Evolutionary conservation across 2,888 invertebrate species (phyloP), one percentile per base, ranked within the genome.

Genomic region (Eretmocerus hayati): DNA sequence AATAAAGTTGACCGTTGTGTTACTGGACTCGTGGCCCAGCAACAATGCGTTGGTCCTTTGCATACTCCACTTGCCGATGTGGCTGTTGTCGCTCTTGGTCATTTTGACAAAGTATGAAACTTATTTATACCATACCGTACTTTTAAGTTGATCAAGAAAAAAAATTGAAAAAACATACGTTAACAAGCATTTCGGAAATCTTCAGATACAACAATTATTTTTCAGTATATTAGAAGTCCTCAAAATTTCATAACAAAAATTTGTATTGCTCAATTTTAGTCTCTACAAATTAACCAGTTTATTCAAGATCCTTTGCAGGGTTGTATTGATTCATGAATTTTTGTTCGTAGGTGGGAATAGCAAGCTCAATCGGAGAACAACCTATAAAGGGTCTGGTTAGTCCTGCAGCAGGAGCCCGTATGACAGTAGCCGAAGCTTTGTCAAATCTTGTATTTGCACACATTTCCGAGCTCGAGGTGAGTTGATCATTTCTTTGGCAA

Each of bases 1-100:
- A 96, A 89, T 65, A 96, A 96, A 79, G 95, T 95, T 15, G 90
- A 90, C 69, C 81, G 96, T 35, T 95, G 94, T 67, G 96, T 97
- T 8, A 87, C 92, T 2, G 97, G 97, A 1, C 75, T 97, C 15
- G 81, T 97, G 48, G 97, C 93, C 0, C 96, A 96, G 71, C 97
- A 99, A 65, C 99, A 99, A 71, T 97, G 97, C 69, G 93, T 97
- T 20, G 97, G 99, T 1, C 95, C 96, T 0, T 74, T 97, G 1
- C 97, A 97, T 70, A 92, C 94, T 1, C 97, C 99, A 0, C 74
- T 97, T 4, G 90, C 96, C 0, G 94, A 99, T 72, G 94, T 88
- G 52, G 96, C 91, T 1, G 84, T 96, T 41, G 83, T 87, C 5
- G 90, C 93, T 0, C 77, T 95, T 21, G 90, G 93, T 0, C 84